A percentile compares a stretch with the other conserved stretches of the same genome.
These are phyloP conservation scores for Psittacara wagleri DNA, from an alignment of 2,113 vertebrate species.

Conservation along the genomic window DNA sequence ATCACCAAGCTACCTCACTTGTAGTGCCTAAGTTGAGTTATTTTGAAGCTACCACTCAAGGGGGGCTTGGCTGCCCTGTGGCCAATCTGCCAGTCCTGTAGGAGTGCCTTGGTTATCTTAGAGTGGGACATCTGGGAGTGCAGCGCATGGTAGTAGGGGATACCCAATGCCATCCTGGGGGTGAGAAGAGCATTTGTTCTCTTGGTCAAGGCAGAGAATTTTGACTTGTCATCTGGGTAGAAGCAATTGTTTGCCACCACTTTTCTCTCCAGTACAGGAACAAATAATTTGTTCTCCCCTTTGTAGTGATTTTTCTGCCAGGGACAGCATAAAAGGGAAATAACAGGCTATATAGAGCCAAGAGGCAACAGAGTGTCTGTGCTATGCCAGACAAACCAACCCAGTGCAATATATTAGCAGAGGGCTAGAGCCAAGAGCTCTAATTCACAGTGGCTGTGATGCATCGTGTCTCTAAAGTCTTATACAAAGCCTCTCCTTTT, in stretches of 20 bases:
- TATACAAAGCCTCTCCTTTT: not conserved
- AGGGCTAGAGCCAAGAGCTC: slow-evolving; percentile 1
- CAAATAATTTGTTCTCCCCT: slow-evolving; percentile 9
- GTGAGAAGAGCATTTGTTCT: not conserved
- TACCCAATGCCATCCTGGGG: not conserved
- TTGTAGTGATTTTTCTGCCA: slow-evolving; percentile 14
- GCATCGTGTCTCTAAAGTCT: not conserved
- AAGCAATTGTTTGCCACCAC: not conserved
- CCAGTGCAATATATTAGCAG: not conserved
- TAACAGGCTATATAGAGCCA: slow-evolving; percentile 21
- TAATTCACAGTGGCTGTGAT: not conserved
- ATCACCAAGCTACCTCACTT: not conserved
- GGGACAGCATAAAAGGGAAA: slow-evolving; percentile 45
- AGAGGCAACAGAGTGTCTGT: not conserved
- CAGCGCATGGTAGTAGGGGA: not conserved
- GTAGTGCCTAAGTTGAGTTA: not conserved
- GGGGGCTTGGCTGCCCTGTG: not conserved
- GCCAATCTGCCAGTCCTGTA: not conserved
- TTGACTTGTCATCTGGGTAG: not conserved
- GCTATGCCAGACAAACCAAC: slow-evolving; percentile 5
- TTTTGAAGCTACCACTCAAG: not conserved
- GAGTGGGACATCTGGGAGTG: not conserved
- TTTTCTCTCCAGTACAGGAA: slow-evolving; percentile 25
- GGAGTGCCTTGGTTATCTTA: not conserved
- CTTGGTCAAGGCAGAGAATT: not conserved